phyloP scores from a whole-genome alignment of 2,113 vertebrate genomes.

The Phrynosoma blainvillii region DNA sequence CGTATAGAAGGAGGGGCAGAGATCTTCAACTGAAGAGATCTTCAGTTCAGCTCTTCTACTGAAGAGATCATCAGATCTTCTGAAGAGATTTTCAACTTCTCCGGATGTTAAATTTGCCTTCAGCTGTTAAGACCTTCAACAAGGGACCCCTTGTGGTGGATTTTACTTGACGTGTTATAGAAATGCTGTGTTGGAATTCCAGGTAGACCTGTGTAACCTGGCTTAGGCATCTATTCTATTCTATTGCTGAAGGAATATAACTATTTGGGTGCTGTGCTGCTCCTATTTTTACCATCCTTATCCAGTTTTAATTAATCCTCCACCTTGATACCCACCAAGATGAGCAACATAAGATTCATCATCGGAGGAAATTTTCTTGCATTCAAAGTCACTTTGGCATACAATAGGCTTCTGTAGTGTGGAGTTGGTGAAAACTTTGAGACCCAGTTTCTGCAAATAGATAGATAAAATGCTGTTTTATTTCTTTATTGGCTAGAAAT shows the following conservation, averaged over 20 bases:
- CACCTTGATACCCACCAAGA: neutral
- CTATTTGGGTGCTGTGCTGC: too few relatives aligned
- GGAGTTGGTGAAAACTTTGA: constrained; percentile 78
- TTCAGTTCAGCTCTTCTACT: neutral
- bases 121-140: neutral
- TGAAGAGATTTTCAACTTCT: neutral
- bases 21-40: neutral
- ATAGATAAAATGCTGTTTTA: constrained; percentile 30
- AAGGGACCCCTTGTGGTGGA: neutral
- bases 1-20: neutral
- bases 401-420: constrained; percentile 70
- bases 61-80: too few relatives aligned
- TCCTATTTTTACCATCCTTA: too few relatives aligned
- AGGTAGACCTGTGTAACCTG: too few relatives aligned
- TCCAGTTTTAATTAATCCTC: neutral
- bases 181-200: too few relatives aligned
- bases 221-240: too few relatives aligned
- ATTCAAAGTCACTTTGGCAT: constrained; percentile 44
- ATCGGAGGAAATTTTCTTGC: neutral
- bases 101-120: neutral
- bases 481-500: neutral
- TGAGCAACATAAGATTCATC: fast-evolving
- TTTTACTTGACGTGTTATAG: neutral
- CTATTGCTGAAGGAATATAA: too few relatives aligned
- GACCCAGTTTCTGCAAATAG: constrained; percentile 76